Conservation (phyloP, 2,797 vertebrate genomes). For the Dendrocincla tyrannina region DNA sequence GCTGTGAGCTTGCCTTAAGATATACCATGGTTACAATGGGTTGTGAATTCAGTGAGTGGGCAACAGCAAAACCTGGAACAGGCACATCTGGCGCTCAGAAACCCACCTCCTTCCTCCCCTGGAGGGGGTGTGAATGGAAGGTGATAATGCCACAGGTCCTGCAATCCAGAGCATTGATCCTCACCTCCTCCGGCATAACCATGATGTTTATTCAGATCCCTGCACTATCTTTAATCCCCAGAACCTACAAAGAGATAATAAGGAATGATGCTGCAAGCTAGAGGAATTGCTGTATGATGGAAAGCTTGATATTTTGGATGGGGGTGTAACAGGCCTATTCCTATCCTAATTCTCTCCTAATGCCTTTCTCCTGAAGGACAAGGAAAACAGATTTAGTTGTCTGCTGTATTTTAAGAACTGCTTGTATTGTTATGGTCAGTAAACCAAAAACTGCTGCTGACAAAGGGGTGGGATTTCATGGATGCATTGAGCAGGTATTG, state of each 20-base stretch:
- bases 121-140: neutral
- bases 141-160: neutral
- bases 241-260: neutral
- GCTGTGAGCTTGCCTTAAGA: neutral
- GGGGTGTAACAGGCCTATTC: neutral
- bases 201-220: neutral
- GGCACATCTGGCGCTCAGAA: neutral
- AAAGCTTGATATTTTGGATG: neutral
- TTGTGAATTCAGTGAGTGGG: neutral
- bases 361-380: neutral
- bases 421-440: neutral
- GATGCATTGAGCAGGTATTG: neutral
- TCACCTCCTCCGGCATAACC: neutral
- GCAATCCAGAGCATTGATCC: neutral
- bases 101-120: neutral
- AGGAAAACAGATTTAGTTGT: neutral
- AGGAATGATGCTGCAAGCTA: neutral
- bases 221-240: neutral
- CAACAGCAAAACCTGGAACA: neutral
- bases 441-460: neutral
- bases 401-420: neutral
- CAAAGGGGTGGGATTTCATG: neutral
- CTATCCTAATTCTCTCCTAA: neutral
- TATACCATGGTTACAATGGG: accelerated
- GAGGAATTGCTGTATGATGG: neutral